Evolutionary conservation across 2,797 vertebrate species (phyloP), one percentile per base, ranked within the genome.

Genomic region (Pteronotus mesoamericanus): DNA sequence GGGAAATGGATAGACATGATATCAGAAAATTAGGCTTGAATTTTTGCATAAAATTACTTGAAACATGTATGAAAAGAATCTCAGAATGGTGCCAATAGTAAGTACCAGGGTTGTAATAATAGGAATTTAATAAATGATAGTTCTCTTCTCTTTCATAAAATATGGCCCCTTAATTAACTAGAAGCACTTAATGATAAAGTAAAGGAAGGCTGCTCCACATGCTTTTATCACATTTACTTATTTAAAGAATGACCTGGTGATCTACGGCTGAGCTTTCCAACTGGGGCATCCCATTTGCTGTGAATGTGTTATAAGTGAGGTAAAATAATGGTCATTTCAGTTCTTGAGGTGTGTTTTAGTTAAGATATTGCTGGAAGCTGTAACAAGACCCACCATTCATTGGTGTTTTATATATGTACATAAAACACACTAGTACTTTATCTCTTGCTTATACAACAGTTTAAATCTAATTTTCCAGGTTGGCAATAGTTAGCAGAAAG

Each of bases 121-220:
- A 84, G 26, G 21, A 3, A 42, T 85, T 96, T 72, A 94, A 96
- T 91, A 95, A 84, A 90, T 68, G 89, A 59, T 80, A 32, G 15
- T 89, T 95, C 46, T 79, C 26, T 42, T 92, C 57, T 53, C 66
- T 78, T 55, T 78, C 18, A 64, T 95, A 82, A 97, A 96, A 89
- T 96, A 72, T 77, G 53, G 68, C 22, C 37, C 51, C 51, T 91
- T 97, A 97, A 97, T 97, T 71, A 95, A 95, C 86, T 89, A 48
- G 57, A 89, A 80, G 46, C 55, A 85, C 57, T 93, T 86, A 89
- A 55, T 95, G 66, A 68, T 86, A 29, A 83, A 88, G 91, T 57
- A 42, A 88, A 95, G 46, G 48, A 86, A 69, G 32, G 3, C 5
- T 72, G 1, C 16, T 87, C 14, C 6, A 5, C 8, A 64, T 3